phyloP scores from a whole-genome alignment of 2,113 vertebrate genomes.

The Neopipo cinnamomea region DNA sequence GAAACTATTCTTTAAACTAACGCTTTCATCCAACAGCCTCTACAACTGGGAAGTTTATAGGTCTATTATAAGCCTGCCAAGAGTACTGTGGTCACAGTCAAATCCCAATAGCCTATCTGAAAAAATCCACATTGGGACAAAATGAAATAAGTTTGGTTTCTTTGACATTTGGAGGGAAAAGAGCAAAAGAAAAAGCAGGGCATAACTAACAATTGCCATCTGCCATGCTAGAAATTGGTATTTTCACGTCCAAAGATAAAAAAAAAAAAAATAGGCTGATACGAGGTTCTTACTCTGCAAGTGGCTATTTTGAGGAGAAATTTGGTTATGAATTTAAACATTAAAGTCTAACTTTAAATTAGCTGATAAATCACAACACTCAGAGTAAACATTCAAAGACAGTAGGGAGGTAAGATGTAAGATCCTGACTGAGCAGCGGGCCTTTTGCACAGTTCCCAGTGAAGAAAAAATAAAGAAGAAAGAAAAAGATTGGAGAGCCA shows the following conservation, averaged over 20 bases:
- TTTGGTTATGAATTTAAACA: background rate
- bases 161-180: slow-evolving; percentile 5
- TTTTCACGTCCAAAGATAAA: background rate
- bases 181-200: background rate
- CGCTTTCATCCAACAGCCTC: background rate
- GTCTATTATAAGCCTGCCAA: slow-evolving; percentile 45
- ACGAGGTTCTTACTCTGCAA: background rate
- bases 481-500: background rate
- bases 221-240: background rate
- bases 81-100: slow-evolving; percentile 30
- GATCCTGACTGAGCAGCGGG: background rate
- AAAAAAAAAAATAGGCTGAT: background rate
- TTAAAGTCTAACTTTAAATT: background rate
- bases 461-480: background rate
- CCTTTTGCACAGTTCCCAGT: background rate
- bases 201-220: slow-evolving; percentile 14
- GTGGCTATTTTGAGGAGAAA: background rate
- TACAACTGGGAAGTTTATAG: slow-evolving; percentile 41
- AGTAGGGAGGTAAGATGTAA: background rate
- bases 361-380: background rate
- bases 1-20: slow-evolving; percentile 21
- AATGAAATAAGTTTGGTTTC: background rate
- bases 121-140: slow-evolving; percentile 20
- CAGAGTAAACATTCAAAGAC: background rate
- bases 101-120: slow-evolving; percentile 1